Conservation (phyloP, 1,140 invertebrate species). For the Dryas iulia region DNA sequence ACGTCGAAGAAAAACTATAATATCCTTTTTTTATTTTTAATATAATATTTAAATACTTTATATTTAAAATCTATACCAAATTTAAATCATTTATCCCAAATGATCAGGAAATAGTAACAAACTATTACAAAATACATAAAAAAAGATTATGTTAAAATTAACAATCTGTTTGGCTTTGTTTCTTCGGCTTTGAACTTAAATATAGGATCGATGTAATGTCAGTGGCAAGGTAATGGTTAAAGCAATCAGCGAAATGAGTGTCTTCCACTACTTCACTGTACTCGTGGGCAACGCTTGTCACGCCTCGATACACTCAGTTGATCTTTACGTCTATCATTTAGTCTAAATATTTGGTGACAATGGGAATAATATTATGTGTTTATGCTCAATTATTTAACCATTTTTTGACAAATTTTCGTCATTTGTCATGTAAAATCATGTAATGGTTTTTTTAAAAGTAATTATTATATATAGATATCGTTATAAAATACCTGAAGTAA, state of each 20-base stretch:
- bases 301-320: conserved; percentile 27
- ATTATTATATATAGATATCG: too few species aligned
- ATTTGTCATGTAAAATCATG: not conserved
- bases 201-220: conserved; percentile 14
- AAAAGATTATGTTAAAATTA: not conserved
- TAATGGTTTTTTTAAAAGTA: too few species aligned
- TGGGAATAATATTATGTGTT: not conserved
- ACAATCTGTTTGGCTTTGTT: not conserved
- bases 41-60: too few species aligned
- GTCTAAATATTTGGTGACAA: conserved; percentile 17
- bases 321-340: conserved; percentile 10
- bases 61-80: too few species aligned
- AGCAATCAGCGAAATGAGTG: conserved; percentile 35
- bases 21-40: too few species aligned
- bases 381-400: not conserved
- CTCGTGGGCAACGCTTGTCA: conserved; percentile 23
- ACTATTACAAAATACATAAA: too few species aligned
- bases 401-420: not conserved
- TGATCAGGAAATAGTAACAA: too few species aligned
- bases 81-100: too few species aligned
- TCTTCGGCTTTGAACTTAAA: not conserved
- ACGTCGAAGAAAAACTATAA: too few species aligned
- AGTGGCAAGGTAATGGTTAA: conserved; percentile 19
- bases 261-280: conserved; percentile 20
- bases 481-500: too few species aligned